phyloP scores from a whole-genome alignment of 1,140 invertebrate species.

The Magallana ariakensis region DNA sequence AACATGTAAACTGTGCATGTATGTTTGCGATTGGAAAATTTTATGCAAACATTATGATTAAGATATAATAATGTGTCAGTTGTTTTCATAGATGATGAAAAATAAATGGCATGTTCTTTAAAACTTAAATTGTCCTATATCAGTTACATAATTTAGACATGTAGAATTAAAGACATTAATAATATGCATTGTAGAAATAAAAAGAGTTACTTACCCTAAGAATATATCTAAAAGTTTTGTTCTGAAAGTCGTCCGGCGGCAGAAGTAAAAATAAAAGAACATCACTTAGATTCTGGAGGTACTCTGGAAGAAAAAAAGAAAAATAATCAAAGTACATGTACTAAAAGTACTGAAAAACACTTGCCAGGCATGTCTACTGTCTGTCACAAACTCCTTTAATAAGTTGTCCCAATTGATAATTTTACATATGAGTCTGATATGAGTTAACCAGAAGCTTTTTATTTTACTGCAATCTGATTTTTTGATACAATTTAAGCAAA shows the following conservation, averaged over 20 bases:
- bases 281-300: conserved; percentile 91
- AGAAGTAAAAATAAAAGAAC: conserved; percentile 91
- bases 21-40: no score
- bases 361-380: no score
- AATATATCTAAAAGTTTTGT: conserved; percentile 88
- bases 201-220: conserved; percentile 75
- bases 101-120: no score
- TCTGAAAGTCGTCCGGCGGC: conserved; percentile 92
- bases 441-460: background rate
- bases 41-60: no score
- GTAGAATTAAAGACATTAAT: no score
- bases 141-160: no score
- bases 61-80: no score
- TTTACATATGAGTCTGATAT: background rate
- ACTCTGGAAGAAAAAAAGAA: conserved; percentile 83
- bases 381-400: background rate
- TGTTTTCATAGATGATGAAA: no score
- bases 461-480: background rate
- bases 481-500: conserved; percentile 1
- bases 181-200: no score
- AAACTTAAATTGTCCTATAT: no score
- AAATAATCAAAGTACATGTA: background rate
- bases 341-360: no score
- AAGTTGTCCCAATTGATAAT: background rate
- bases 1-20: no score